Percentiles rank a stretch among this genome's conserved stretches.
Evolutionary conservation across 2,888 invertebrate genomes (phyloP).

Genomic region (Rotaria sp.): DNA sequence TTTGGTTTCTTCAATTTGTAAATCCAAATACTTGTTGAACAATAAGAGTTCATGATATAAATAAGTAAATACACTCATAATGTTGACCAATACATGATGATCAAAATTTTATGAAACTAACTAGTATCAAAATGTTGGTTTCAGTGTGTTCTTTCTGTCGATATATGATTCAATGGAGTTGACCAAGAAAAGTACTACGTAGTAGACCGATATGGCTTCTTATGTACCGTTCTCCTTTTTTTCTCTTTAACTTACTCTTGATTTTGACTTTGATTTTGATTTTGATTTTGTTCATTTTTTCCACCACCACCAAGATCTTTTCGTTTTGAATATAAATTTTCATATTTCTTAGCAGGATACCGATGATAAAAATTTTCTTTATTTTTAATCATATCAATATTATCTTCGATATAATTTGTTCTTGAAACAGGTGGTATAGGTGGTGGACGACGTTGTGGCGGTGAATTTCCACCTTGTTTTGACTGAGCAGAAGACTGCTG

Average conservation of each 20-base stretch:
- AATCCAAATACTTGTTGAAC: no score
- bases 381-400: constrained; percentile 37
- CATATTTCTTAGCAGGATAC: constrained; percentile 40
- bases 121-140: no score
- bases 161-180: no score
- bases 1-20: no score
- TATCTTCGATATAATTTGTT: constrained; percentile 36
- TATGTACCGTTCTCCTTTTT: no score
- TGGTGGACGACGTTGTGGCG: neutral
- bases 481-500: constrained; percentile 13
- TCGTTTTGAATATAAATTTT: constrained; percentile 28
- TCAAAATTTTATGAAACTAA: no score
- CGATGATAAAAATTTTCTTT: constrained; percentile 40
- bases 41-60: no score
- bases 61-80: no score
- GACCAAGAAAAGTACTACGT: no score
- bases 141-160: no score
- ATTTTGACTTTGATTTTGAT: neutral
- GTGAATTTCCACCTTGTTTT: neutral
- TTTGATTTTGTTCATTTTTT: neutral
- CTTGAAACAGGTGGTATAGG: neutral
- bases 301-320: neutral
- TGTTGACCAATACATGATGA: no score
- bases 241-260: neutral
- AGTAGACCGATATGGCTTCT: no score